Base-by-base conservation (phyloP, 2,888 invertebrate species). In the Teinopalpus imperialis region DNA sequence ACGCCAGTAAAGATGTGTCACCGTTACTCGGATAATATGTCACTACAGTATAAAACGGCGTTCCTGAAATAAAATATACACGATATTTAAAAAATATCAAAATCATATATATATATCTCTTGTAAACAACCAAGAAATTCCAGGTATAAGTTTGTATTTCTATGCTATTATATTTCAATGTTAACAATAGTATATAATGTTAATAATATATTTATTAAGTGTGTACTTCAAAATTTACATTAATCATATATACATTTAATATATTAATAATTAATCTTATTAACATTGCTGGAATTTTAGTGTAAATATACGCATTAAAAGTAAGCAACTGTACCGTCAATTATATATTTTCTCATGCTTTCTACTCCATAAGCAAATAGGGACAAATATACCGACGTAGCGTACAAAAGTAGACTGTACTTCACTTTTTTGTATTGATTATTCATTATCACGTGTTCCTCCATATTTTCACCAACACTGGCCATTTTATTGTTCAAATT, bases 1-100 rank as follows among this genome's bases (percentile, higher is more conserved):
- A 66, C 2, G 83, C 81, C 1, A 54, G 36, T 4, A 41, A 44
- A 1, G 85, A 74, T 4, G 57, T 54, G 55, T 82, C 81, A 1
- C 73, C 67, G 53, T 82, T 86, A 48, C 57, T 40, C 2, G 86
- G 86, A 18, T 75, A 69, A 61, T 76, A 82, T 21, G 86, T 86
- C 34, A 86, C 83, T 36, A 85, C 83, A 1, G 82, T 83, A 56
- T 82, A 83, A 62, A 87, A 85, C 20, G 82, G 85, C 18, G 66
- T 60, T 39, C 70, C 86, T 83, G 61, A 41, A 57, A 36, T 8
- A 30, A 14, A 44, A 31, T 41, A 35, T 37, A 31, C n/a, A n/a
- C n/a, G n/a, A n/a, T n/a, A n/a, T n/a, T n/a, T n/a, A n/a, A n/a
- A n/a, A n/a, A n/a, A n/a, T n/a, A n/a, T n/a, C n/a, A n/a, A n/a